phyloP scores from a whole-genome alignment of 2,888 invertebrate species.

The Patella pellucida region DNA sequence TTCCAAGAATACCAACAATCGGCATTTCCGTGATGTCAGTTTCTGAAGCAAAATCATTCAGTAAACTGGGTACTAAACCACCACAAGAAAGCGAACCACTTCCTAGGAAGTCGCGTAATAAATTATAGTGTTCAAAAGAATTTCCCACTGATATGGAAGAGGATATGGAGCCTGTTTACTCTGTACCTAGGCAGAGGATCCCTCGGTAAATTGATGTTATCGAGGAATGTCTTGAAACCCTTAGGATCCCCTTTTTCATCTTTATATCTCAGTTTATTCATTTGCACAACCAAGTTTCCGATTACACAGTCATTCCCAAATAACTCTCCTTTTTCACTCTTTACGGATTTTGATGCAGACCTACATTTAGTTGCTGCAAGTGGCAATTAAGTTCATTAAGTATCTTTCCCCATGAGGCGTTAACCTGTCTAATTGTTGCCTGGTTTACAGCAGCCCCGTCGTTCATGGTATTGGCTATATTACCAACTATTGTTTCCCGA shows the following conservation, averaged over 20 bases:
- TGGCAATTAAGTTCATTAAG: slow-evolving; percentile 14
- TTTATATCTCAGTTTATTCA: slow-evolving; percentile 34
- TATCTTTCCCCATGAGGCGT: slow-evolving; percentile 26
- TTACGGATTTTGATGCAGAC: slow-evolving; percentile 19
- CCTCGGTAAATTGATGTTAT: slow-evolving; percentile 14
- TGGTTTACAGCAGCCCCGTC: slow-evolving; percentile 28
- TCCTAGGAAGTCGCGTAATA: slow-evolving; percentile 15
- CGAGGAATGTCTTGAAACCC: slow-evolving; percentile 27
- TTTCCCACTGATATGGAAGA: slow-evolving; percentile 26
- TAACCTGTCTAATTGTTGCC: slow-evolving; percentile 22
- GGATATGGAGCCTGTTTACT: slow-evolving; percentile 29
- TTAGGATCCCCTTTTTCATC: slow-evolving; percentile 37
- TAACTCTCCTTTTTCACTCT: slow-evolving; percentile 20
- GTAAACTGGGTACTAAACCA: slow-evolving; percentile 17
- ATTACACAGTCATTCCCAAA: slow-evolving; percentile 33
- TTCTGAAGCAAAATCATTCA: slow-evolving; percentile 19
- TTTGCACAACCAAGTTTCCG: slow-evolving; percentile 27
- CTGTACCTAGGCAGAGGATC: slow-evolving; percentile 27
- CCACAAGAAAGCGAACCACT: slow-evolving; percentile 21
- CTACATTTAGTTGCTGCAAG: slow-evolving; percentile 23
- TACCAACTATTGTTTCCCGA: slow-evolving; percentile 16
- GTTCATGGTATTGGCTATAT: slow-evolving; percentile 32
- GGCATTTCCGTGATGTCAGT: slow-evolving; percentile 26
- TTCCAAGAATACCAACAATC: slow-evolving; percentile 27
- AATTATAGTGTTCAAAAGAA: slow-evolving; percentile 15